Evolutionary conservation across 2,888 invertebrate species (phyloP).

Genomic region (Thumatha senex): DNA sequence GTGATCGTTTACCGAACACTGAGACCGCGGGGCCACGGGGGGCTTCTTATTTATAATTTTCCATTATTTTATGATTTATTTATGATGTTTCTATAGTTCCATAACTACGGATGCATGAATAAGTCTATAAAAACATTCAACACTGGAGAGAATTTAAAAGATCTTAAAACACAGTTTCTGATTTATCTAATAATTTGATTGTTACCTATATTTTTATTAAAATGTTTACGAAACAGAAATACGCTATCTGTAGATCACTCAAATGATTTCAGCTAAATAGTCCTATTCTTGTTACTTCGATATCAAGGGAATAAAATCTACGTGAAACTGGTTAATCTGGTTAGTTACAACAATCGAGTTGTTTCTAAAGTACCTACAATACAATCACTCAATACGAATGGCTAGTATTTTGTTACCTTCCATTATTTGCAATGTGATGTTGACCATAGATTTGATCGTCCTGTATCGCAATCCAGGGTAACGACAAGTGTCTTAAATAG

Average conservation of each 20-base stretch:
- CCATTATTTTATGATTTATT: not conserved
- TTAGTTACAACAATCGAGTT: slow-evolving; percentile 42
- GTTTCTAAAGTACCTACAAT: slow-evolving; percentile 19
- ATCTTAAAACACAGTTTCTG: too few relatives aligned
- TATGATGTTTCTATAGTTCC: not conserved
- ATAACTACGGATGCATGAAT: not conserved
- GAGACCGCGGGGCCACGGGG: too few relatives aligned
- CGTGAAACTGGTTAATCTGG: slow-evolving; percentile 52
- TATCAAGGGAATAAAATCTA: slow-evolving; percentile 44
- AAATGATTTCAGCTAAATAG: slow-evolving; percentile 24
- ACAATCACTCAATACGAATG: slow-evolving; percentile 2
- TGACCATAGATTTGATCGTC: too few relatives aligned
- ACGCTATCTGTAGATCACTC: too few relatives aligned
- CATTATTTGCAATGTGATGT: not conserved
- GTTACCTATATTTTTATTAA: too few relatives aligned
- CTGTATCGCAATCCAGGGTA: too few relatives aligned
- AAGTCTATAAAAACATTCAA: not conserved
- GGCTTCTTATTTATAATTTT: too few relatives aligned
- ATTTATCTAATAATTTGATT: too few relatives aligned
- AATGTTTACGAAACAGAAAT: too few relatives aligned
- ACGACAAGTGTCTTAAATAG: too few relatives aligned
- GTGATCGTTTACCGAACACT: too few relatives aligned
- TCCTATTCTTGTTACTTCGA: slow-evolving; percentile 31
- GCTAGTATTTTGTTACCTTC: too few relatives aligned
- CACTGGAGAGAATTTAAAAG: not conserved